phyloP scores from a whole-genome alignment of 2,113 vertebrate genomes.

The Saimiri boliviensis region DNA sequence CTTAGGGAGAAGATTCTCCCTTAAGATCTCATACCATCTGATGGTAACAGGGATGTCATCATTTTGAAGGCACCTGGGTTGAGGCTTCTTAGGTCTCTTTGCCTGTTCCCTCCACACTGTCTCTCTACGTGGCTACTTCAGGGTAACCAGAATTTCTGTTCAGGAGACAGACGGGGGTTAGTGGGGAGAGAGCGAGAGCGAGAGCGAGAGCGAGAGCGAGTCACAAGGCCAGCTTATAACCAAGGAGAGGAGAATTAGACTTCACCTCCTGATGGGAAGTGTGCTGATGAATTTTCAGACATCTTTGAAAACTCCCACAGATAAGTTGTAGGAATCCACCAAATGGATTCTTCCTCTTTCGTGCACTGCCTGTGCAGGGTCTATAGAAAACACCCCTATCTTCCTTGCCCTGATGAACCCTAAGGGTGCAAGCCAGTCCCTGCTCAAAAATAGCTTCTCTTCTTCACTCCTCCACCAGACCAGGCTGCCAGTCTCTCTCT shows the following conservation, averaged over 20 bases:
- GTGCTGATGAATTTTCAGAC: neutral
- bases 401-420: neutral
- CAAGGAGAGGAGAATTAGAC: neutral
- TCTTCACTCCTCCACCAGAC: neutral
- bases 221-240: neutral
- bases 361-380: rapidly evolving
- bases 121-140: neutral
- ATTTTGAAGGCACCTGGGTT: neutral
- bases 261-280: neutral
- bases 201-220: neutral
- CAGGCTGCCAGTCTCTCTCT: neutral
- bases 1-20: neutral
- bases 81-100: neutral
- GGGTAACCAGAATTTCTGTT: neutral
- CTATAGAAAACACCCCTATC: neutral
- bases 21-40: too few relatives aligned
- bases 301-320: neutral
- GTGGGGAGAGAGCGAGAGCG: neutral
- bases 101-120: neutral
- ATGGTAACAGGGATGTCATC: neutral
- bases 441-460: neutral
- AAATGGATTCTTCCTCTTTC: neutral
- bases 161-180: neutral
- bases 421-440: neutral
- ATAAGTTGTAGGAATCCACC: neutral